phyloP scores from a whole-genome alignment of 2,797 vertebrate species.

The Cetoscarus ocellatus region DNA sequence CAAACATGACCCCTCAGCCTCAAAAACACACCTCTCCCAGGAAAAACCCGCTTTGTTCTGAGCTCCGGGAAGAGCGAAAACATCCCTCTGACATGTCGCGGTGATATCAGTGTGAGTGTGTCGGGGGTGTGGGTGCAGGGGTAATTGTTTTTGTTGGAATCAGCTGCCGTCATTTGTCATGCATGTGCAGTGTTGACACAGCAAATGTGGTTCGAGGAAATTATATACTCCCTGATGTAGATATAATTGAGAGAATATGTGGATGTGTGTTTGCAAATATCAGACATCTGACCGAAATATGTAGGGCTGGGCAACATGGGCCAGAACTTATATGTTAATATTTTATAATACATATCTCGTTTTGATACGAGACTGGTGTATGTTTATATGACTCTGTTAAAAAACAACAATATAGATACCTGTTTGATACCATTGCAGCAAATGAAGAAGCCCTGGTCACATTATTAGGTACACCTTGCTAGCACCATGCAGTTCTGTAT shows the following conservation, averaged over 20 bases:
- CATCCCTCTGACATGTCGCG: constrained; percentile 25
- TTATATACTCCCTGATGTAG: not conserved
- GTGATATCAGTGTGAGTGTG: constrained; percentile 28
- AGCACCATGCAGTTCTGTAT: no score
- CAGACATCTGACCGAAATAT: not conserved
- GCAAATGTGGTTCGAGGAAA: constrained; percentile 29
- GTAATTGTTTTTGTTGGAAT: constrained; percentile 20
- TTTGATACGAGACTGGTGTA: no score
- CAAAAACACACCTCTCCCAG: constrained; percentile 38
- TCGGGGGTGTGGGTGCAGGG: not conserved
- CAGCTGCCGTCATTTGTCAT: constrained; percentile 27
- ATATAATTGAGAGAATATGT: not conserved
- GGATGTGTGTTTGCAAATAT: not conserved
- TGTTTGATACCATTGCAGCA: no score
- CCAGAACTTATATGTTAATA: no score
- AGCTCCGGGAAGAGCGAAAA: constrained; percentile 50
- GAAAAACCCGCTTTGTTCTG: constrained; percentile 51
- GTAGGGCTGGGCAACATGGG: no score
- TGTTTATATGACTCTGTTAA: no score
- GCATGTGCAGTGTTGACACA: constrained; percentile 35
- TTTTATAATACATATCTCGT: no score
- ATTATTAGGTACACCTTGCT: no score
- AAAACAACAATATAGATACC: no score
- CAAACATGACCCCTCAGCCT: constrained; percentile 47
- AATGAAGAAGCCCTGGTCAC: no score